Percentiles rank a stretch among this genome's conserved stretches.
These are phyloP conservation scores for Accipiter cooperii DNA, from an alignment of 2,113 vertebrate genomes.

Conservation along the genomic window DNA sequence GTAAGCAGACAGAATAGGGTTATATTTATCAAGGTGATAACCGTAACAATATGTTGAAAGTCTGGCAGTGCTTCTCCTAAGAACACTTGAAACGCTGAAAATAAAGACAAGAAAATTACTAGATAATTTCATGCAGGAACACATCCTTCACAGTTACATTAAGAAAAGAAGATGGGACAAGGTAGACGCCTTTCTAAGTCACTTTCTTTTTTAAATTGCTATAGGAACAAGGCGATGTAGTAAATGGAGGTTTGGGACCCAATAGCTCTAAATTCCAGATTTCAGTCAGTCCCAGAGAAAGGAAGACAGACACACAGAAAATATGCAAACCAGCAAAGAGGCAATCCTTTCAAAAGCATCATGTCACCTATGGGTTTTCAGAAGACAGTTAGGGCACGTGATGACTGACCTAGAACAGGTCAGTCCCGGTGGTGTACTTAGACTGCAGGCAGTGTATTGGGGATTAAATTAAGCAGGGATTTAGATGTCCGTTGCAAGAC, in stretches of 20 bases:
- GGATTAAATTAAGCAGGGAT: not conserved
- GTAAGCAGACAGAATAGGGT: not conserved
- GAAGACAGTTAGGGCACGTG: not conserved
- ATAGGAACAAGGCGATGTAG: not conserved
- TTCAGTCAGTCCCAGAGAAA: not conserved
- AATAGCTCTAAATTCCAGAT: not conserved
- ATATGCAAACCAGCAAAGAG: not conserved
- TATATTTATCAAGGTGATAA: constrained; percentile 43
- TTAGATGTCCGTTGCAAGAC: not conserved
- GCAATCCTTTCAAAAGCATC: not conserved
- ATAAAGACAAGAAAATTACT: constrained; percentile 6
- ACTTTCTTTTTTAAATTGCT: not conserved
- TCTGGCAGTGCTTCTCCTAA: not conserved
- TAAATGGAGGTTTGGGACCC: not conserved
- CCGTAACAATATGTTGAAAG: constrained; percentile 28
- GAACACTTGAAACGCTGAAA: not conserved
- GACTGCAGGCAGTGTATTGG: not conserved
- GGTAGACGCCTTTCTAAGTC: not conserved
- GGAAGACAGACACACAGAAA: not conserved
- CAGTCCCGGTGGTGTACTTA: not conserved
- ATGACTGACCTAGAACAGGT: not conserved
- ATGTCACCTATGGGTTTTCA: not conserved
- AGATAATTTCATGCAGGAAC: constrained; percentile 10
- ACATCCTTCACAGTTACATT: not conserved
- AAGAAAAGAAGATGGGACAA: not conserved